Conservation (phyloP, 2,113 vertebrate species). For the Anolis sagrei region DNA sequence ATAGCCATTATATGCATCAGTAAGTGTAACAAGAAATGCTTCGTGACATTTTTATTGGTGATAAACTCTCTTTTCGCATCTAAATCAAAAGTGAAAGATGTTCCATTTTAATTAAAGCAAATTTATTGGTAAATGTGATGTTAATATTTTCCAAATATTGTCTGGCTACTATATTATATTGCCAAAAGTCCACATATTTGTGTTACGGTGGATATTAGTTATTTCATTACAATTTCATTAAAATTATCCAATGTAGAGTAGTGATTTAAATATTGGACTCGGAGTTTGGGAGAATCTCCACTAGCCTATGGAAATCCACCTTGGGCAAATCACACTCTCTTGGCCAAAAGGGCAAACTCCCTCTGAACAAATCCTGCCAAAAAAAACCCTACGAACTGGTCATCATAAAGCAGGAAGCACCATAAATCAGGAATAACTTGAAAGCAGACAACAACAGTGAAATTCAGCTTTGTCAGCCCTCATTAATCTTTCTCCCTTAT, state of each 20-base stretch:
- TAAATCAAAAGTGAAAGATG: constrained; percentile 9
- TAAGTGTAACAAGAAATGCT: background rate
- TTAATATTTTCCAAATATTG: background rate
- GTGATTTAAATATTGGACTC: too few species aligned
- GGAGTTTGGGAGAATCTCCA: too few species aligned
- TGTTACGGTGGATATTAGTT: background rate
- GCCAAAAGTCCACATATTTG: background rate
- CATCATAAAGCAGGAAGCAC: too few species aligned
- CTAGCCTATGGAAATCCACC: too few species aligned
- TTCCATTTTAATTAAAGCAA: background rate
- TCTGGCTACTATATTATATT: background rate
- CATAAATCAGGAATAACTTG: too few species aligned
- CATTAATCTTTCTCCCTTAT: background rate
- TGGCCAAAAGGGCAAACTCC: too few species aligned
- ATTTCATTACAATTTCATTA: too few species aligned
- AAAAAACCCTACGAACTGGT: too few species aligned
- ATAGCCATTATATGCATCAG: background rate
- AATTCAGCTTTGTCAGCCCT: background rate
- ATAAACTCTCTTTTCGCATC: background rate
- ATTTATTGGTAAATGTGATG: background rate
- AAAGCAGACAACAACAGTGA: background rate
- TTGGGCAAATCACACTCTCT: too few species aligned
- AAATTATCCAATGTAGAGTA: too few species aligned
- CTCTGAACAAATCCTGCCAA: too few species aligned
- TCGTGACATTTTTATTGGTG: constrained; percentile 4